These are phyloP conservation scores for Coptodon rendalli DNA, from an alignment of 2,113 vertebrate genomes.

Conservation along the genomic window DNA sequence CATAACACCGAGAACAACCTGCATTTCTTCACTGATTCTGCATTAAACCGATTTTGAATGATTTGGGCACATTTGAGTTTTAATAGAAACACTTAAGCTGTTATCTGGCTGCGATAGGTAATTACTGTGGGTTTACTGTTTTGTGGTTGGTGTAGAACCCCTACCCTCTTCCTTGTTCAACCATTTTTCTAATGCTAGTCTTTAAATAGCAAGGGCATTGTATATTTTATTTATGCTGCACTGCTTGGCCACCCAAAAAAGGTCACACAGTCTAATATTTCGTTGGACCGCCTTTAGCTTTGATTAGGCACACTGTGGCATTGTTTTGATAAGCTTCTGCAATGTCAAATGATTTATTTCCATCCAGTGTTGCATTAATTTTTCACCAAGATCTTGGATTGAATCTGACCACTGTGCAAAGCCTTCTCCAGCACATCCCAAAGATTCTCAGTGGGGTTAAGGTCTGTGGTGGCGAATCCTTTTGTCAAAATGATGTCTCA, in stretches of 20 bases:
- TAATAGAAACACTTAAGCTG: background rate
- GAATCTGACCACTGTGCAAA: no score
- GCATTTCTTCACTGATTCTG: background rate
- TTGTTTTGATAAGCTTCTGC: background rate
- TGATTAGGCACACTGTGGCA: background rate
- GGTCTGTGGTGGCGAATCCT: background rate
- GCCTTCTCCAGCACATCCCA: no score
- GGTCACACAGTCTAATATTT: background rate
- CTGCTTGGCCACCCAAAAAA: background rate
- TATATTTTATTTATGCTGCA: background rate
- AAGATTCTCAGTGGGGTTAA: background rate
- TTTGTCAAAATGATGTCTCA: background rate
- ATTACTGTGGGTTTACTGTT: background rate
- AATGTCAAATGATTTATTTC: background rate
- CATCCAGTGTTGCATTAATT: background rate
- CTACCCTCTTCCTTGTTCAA: background rate
- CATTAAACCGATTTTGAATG: background rate
- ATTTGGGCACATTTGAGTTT: background rate
- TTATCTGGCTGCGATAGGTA: background rate
- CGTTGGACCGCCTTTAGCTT: background rate
- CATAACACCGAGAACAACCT: background rate
- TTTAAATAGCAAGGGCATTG: background rate
- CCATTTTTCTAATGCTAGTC: background rate
- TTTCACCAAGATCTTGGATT: background rate
- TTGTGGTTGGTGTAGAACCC: background rate